Base-by-base conservation (phyloP, 2,113 vertebrate genomes). In the Rhizomys pruinosus region DNA sequence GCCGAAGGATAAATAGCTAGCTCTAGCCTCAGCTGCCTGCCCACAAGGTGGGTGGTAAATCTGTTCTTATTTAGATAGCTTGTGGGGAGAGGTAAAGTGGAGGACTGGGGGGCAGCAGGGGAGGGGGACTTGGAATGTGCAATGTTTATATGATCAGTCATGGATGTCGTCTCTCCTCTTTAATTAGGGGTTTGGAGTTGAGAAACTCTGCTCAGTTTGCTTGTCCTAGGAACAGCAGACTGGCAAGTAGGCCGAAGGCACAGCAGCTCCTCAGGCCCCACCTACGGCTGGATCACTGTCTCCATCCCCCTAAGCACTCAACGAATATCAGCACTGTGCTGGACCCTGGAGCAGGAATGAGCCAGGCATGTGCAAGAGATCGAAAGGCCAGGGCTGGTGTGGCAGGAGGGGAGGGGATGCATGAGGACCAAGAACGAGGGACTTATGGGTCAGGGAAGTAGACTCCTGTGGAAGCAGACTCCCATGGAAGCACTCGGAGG, bases 41-140 rank as follows among this genome's bases (percentile, higher is more conserved):
- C 92, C 90, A 81, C 95, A 87, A 95, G 95, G 97, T 95, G 95
- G 97, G 96, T 95, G 96, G 96, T 93, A 97, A 87, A 78, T 94
- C 94, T 95, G 95, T 93, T 96, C 96, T 88, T 93, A 95, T 95
- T 96, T 96, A 96, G 92, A 95, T 94, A 79, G 81, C 76, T 94
- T 96, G 84, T 63, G 85, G 93, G 87, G 84, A 87, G 94, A 63
- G 59, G 59, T 74, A 27, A 90, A 86, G 91, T 87, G 81, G 80
- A 92, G 81, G 85, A 16, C 32, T 37, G 74, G 68, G 66, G 80
- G 82, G 89, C 74, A 72, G 97, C 79, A 89, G 86, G 59, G 86
- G 90, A 95, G 74, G 89, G 69, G 92, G 90, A 72, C 61, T 86
- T 95, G 92, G 95, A 95, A 95, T 95, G 94, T 89, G 66, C 87